A percentile compares a stretch with the other conserved stretches of the same genome.
Conservation (phyloP, 2,113 vertebrate species). For the Nothocercus julius region DNA sequence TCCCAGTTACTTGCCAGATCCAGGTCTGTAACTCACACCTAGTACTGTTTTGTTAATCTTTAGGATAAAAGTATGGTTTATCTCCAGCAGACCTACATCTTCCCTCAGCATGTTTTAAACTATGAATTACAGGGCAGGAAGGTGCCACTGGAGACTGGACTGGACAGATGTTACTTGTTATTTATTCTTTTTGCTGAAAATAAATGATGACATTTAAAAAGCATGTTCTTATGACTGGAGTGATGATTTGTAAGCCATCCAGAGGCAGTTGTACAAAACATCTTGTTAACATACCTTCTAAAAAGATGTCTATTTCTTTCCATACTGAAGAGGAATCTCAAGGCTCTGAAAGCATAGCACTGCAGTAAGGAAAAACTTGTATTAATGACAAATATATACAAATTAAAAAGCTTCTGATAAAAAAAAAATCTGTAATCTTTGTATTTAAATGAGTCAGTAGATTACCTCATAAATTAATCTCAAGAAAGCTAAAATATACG, state of each 20-base stretch:
- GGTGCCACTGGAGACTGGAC: not conserved
- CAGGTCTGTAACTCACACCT: not conserved
- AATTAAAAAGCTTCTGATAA: not conserved
- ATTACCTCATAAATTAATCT: not conserved
- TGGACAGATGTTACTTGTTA: not conserved
- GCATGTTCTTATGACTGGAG: not conserved
- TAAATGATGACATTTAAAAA: not conserved
- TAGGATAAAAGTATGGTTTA: not conserved
- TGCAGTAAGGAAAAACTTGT: slow-evolving; percentile 48
- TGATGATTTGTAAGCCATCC: not conserved
- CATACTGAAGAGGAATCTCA: slow-evolving; percentile 93
- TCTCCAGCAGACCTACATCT: not conserved
- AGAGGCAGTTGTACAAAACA: not conserved
- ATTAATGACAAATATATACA: not conserved
- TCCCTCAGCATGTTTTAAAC: not conserved
- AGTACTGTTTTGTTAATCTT: not conserved
- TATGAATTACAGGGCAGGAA: not conserved
- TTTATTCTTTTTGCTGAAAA: not conserved
- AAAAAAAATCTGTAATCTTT: not conserved
- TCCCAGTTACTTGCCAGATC: not conserved
- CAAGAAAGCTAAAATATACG: not conserved
- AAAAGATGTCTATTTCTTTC: slow-evolving; percentile 90
- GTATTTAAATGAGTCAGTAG: not conserved
- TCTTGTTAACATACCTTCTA: slow-evolving; percentile 81
- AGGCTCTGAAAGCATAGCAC: slow-evolving; percentile 89